Percentiles rank a stretch among this genome's conserved stretches.
Conservation (phyloP, 2,888 invertebrate genomes). For the Ochlodes sylvanus region DNA sequence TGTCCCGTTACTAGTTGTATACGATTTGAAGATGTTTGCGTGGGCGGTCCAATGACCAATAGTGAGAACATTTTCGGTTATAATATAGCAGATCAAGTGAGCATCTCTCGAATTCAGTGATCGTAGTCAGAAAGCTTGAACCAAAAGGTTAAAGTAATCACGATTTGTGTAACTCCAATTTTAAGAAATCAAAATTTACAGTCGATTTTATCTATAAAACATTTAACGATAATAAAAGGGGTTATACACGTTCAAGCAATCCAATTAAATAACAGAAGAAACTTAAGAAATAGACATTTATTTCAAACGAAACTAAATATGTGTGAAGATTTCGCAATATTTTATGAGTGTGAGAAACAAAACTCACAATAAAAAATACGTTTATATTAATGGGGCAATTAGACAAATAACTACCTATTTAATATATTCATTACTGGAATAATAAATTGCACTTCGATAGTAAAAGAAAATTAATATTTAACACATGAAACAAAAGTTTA, state of each 20-base stretch:
- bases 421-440: background rate
- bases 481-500: background rate
- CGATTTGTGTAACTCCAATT: constrained; percentile 26
- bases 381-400: background rate
- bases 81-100: constrained; percentile 6
- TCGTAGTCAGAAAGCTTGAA: constrained; percentile 19
- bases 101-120: background rate
- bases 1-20: constrained; percentile 15
- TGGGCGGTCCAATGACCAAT: constrained; percentile 17
- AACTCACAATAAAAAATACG: background rate
- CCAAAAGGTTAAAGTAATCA: constrained; percentile 37
- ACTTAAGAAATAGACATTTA: background rate
- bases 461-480: background rate
- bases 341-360: background rate
- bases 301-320: background rate
- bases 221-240: constrained; percentile 1
- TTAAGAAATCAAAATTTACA: constrained; percentile 12
- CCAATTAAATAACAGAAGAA: background rate
- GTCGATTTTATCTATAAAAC: constrained; percentile 13
- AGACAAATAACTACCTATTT: background rate
- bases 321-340: constrained; percentile 6
- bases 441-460: background rate
- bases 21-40: constrained; percentile 2
- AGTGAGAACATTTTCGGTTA: constrained; percentile 27
- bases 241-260: background rate